These are phyloP conservation scores for Melanotaenia nigrans DNA, from an alignment of 2,797 vertebrate genomes.

Conservation along the genomic window DNA sequence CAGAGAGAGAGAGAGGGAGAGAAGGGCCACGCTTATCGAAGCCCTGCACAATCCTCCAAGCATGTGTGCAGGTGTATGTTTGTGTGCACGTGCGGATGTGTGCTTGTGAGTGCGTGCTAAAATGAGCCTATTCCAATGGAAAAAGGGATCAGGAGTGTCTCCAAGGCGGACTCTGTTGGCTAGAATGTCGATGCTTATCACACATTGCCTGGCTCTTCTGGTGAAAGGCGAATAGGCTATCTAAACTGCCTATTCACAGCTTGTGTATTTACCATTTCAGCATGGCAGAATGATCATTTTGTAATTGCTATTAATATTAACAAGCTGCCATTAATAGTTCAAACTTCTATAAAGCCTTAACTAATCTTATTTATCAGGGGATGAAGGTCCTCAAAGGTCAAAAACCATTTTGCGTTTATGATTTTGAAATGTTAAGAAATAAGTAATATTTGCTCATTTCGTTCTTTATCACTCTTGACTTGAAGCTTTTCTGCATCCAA, in stretches of 20 bases:
- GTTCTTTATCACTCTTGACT: slow-evolving; percentile 19
- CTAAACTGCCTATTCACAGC: slow-evolving; percentile 69
- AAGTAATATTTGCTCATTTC: slow-evolving; percentile 5
- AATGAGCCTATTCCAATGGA: slow-evolving; percentile 82
- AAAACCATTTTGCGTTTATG: slow-evolving; percentile 11
- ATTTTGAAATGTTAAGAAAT: slow-evolving; percentile 23
- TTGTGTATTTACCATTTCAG: slow-evolving; percentile 66
- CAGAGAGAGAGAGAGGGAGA: slow-evolving; percentile 74
- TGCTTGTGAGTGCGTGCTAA: slow-evolving; percentile 55
- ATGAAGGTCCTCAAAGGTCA: slow-evolving; percentile 18
- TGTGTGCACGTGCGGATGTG: slow-evolving; percentile 42
- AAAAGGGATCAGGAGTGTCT: slow-evolving; percentile 80
- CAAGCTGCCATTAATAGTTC: slow-evolving; percentile 49
- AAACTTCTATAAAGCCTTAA: slow-evolving; percentile 28
- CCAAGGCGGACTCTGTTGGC: slow-evolving; percentile 77
- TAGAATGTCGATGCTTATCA: slow-evolving; percentile 81
- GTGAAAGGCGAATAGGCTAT: slow-evolving; percentile 76
- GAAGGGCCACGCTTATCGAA: slow-evolving; percentile 81
- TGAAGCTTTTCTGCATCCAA: slow-evolving; percentile 10
- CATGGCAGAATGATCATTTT: slow-evolving; percentile 55
- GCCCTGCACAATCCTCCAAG: slow-evolving; percentile 72
- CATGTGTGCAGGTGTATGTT: slow-evolving; percentile 31
- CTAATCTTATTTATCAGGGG: slow-evolving; percentile 32
- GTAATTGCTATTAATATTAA: slow-evolving; percentile 70
- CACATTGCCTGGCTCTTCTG: slow-evolving; percentile 67